Evolutionary conservation across 2,113 vertebrate genomes (phyloP), one percentile per base, ranked within the genome.

Genomic region (Gracilinanus agilis): DNA sequence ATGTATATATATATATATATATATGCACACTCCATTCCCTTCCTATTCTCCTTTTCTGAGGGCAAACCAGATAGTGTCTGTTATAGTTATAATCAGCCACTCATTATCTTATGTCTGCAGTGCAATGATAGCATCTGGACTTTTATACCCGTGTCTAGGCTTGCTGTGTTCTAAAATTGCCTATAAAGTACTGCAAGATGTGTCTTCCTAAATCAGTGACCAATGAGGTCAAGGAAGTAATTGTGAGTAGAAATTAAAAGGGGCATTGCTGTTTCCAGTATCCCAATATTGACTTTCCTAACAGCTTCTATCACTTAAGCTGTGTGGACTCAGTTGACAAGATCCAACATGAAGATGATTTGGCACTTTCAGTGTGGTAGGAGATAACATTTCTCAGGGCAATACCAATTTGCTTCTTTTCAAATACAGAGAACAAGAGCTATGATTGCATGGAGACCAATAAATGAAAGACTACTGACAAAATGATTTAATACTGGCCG

Each of bases 401-500:
- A 83, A 91, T 61, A 95, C 53, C 96, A 56, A 92, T 93, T 96
- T 95, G 40, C 92, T 96, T 94, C 19, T 34, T 88, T 90, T 94
- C 83, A 94, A 95, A 92, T n/a, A 53, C 29, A 34, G 23, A 95
- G 25, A 96, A 54, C 83, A 25, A 91, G 89, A 96, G 94, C 91
- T 95, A 91, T n/a, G 34, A 97, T 96, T 95, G 88, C 96, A 91
- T 96, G 88, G 44, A 98, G 58, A 94, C 55, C 90, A 92, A 93
- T 96, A 97, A 97, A 97, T 96, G 96, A 97, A 98, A 95, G 93
- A 92, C n/a, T 96, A 92, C 97, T 98, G 97, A 94, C 96, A 98
- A 96, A 97, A 97, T 97, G 95, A 98, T 98, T 98, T 98, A 98
- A 97, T 98, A 95, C 83, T 92, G 75, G 91, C 94, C 2, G 5